Conservation (phyloP, 2,888 invertebrate genomes). For the Drosophila setosimentum region DNA sequence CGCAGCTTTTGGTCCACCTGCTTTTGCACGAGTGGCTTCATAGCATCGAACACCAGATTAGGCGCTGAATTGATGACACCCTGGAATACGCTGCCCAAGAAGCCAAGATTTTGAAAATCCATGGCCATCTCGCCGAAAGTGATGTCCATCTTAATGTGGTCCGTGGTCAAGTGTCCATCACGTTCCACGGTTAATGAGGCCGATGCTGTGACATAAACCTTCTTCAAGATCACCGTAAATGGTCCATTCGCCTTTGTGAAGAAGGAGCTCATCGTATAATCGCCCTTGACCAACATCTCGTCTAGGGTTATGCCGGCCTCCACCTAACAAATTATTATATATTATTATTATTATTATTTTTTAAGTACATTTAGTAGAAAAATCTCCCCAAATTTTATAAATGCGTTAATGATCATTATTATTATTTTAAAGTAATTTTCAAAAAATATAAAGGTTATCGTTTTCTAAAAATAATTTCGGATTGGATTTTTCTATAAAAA, state of each 20-base stretch:
- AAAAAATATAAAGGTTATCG: neutral
- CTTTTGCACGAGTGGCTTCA: conserved; percentile 93
- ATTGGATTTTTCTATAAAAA: neutral
- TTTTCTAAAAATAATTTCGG: neutral
- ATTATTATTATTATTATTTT: too few relatives aligned
- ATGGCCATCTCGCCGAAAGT: conserved; percentile 91
- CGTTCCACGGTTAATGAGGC: conserved; percentile 90
- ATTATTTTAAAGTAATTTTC: neutral
- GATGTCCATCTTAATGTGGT: conserved; percentile 92
- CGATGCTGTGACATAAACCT: conserved; percentile 89
- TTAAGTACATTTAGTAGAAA: neutral
- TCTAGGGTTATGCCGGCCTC: conserved; percentile 90
- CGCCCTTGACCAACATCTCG: conserved; percentile 89
- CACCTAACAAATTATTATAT: conserved; percentile 86
- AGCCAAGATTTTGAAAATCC: conserved; percentile 92
- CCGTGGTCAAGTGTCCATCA: conserved; percentile 91
- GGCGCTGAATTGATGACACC: conserved; percentile 93
- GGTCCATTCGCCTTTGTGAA: conserved; percentile 90
- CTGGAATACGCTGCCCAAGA: conserved; percentile 89
- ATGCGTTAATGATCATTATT: neutral
- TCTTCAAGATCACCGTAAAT: conserved; percentile 91
- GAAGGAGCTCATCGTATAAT: conserved; percentile 91
- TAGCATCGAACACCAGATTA: conserved; percentile 92
- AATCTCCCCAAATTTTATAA: neutral
- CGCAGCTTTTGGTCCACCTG: conserved; percentile 92